Evolutionary conservation across 30 jellyfish, hydroid and myxozoan species (phyloP).

Genomic region (Hydra vulgaris): DNA sequence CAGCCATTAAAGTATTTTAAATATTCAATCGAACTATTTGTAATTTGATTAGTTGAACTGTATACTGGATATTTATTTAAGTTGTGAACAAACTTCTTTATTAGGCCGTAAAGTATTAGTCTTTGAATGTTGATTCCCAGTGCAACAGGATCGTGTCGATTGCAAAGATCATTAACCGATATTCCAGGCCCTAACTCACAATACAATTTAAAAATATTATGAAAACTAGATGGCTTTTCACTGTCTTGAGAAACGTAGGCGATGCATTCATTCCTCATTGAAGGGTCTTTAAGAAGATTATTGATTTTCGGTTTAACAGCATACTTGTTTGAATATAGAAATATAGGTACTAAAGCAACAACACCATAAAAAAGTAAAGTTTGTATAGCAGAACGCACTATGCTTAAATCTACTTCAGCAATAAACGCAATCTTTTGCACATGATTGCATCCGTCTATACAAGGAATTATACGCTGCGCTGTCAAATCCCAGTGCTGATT

Average conservation of each 20-base stretch:
- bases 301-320: conserved; percentile 65
- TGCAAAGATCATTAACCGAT: conserved; percentile 57
- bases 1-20: conserved; percentile 60
- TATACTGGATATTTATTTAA: conserved; percentile 60
- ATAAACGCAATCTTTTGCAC: conserved; percentile 63
- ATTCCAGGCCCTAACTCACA: conserved; percentile 91
- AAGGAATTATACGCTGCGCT: conserved; percentile 58
- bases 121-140: conserved; percentile 42
- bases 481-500: conserved; percentile 87
- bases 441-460: conserved; percentile 68
- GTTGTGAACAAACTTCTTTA: conserved; percentile 46
- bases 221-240: conserved; percentile 33
- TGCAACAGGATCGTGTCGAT: conserved; percentile 53
- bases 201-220: conserved; percentile 62
- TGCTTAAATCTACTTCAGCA: conserved; percentile 72
- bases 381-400: conserved; percentile 83
- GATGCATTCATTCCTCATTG: conserved; percentile 58
- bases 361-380: conserved; percentile 72
- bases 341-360: conserved; percentile 47
- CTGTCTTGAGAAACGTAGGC: conserved; percentile 46
- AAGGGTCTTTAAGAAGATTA: conserved; percentile 37
- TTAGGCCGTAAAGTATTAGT: conserved; percentile 56
- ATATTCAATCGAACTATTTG: conserved; percentile 24
- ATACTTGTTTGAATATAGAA: conserved; percentile 69
- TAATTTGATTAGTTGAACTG: conserved; percentile 3